Evolutionary conservation across 2,888 invertebrate species (phyloP).

Genomic region (Acronicta alni): DNA sequence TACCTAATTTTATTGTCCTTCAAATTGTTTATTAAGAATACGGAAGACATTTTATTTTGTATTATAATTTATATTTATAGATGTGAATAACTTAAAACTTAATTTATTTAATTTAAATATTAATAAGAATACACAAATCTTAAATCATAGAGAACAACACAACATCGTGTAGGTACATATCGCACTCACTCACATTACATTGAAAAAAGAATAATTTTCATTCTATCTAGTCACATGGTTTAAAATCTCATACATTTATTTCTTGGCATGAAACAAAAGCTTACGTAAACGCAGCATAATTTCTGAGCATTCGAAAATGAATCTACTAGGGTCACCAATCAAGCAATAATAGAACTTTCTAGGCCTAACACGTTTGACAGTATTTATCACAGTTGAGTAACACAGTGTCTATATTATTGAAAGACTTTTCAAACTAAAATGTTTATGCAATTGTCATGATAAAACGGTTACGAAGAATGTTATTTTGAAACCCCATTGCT

Average conservation of each 20-base stretch:
- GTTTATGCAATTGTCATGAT: constrained; percentile 5
- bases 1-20: constrained; percentile 5
- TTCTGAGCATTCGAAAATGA: no score
- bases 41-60: constrained; percentile 3
- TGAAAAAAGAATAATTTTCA: no score
- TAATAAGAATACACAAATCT: constrained; percentile 11
- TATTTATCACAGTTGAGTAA: no score
- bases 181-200: not conserved
- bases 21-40: constrained; percentile 1
- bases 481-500: not conserved
- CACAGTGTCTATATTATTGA: no score
- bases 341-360: no score
- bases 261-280: no score
- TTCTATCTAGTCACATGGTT: no score
- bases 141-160: not conserved
- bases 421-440: no score
- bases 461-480: not conserved
- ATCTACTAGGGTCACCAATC: no score
- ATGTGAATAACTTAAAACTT: constrained; percentile 18
- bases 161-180: not conserved
- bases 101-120: not conserved
- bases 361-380: no score
- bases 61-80: constrained; percentile 4
- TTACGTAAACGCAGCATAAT: no score
- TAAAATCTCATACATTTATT: no score